A percentile compares a stretch with the other conserved stretches of the same genome.
These are phyloP conservation scores for Procambarus clarkii DNA, from an alignment of 1,140 invertebrate species.

Conservation along the genomic window DNA sequence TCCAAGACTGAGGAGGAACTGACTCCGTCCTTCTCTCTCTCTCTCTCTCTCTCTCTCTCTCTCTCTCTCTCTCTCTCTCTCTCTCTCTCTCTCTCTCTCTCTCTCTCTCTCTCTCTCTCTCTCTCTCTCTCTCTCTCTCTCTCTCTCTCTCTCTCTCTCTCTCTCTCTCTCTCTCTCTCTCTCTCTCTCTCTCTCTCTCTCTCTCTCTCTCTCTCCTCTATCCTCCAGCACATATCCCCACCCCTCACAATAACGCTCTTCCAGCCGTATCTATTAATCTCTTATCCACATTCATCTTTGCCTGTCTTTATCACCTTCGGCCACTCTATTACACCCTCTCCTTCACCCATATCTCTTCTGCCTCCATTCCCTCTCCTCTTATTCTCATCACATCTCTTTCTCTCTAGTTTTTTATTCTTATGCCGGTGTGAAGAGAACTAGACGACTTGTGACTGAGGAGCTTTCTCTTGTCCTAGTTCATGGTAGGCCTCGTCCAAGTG, in stretches of 20 bases:
- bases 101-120: not conserved
- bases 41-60: not conserved
- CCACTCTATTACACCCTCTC: slow-evolving; percentile 34
- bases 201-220: not conserved
- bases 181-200: not conserved
- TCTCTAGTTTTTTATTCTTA: too few relatives aligned
- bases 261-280: slow-evolving; percentile 38
- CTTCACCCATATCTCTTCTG: slow-evolving; percentile 39
- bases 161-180: not conserved
- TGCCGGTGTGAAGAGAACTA: too few relatives aligned
- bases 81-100: not conserved
- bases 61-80: not conserved
- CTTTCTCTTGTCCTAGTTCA: too few relatives aligned
- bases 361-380: slow-evolving; percentile 37
- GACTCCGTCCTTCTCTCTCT: too few relatives aligned
- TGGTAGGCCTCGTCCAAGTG: too few relatives aligned
- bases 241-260: not conserved
- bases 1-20: too few relatives aligned
- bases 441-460: too few relatives aligned
- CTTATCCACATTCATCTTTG: slow-evolving; percentile 41
- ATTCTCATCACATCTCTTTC: slow-evolving; percentile 12
- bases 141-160: not conserved
- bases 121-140: not conserved
- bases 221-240: not conserved
- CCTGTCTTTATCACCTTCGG: slow-evolving; percentile 35